A percentile compares a stretch with the other conserved stretches of the same genome.
Conservation (phyloP, 2,797 vertebrate genomes). For the Bradypodion ventrale region DNA sequence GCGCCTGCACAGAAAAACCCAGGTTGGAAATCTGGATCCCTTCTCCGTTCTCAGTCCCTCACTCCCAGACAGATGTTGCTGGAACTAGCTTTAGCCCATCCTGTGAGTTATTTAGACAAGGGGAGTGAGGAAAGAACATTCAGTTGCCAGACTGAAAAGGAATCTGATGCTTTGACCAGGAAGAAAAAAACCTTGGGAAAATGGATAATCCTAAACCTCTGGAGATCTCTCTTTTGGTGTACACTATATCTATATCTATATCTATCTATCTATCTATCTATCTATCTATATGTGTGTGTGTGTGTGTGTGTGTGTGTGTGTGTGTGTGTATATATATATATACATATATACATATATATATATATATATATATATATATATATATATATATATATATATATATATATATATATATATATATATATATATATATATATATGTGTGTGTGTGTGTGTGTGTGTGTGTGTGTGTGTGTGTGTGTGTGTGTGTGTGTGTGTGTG, state of each 20-base stretch:
- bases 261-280: too few species aligned
- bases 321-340: too few species aligned
- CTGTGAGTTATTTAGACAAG: slow-evolving; percentile 35
- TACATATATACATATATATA: accelerated
- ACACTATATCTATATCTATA: too few species aligned
- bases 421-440: accelerated
- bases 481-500: too few species aligned
- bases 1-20: slow-evolving; percentile 18
- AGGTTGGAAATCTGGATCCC: neutral
- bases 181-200: neutral
- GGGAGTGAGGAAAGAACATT: neutral
- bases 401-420: too few species aligned
- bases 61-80: slow-evolving; percentile 47
- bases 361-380: accelerated
- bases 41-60: slow-evolving; percentile 24
- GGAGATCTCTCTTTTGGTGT: slow-evolving; percentile 23
- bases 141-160: slow-evolving; percentile 36
- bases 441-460: too few species aligned
- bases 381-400: accelerated
- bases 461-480: too few species aligned
- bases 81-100: slow-evolving; percentile 29
- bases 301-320: too few species aligned
- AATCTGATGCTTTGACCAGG: slow-evolving; percentile 33
- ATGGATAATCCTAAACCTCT: slow-evolving; percentile 1
- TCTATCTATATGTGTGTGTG: too few species aligned